These are phyloP conservation scores for Toxotes chatareus DNA, from an alignment of 2,113 vertebrate species.

Conservation along the genomic window DNA sequence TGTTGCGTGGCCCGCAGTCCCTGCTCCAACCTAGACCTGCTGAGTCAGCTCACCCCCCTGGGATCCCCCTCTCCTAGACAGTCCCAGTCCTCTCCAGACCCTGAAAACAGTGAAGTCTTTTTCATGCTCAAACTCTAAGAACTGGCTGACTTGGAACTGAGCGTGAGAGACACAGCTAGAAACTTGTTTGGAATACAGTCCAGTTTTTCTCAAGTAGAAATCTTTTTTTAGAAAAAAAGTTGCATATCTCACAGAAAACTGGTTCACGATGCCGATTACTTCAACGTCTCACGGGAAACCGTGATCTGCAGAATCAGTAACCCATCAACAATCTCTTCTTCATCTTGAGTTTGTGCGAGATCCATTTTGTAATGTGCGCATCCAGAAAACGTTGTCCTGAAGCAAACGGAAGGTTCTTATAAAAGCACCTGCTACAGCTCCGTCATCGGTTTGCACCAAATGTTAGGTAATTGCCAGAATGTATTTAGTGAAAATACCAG, in stretches of 20 bases:
- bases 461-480: constrained; percentile 55
- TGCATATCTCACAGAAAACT: constrained; percentile 31
- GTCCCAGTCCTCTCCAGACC: constrained; percentile 61
- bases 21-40: constrained; percentile 81
- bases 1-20: constrained; percentile 86
- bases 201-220: constrained; percentile 32
- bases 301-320: constrained; percentile 9
- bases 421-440: constrained; percentile 29
- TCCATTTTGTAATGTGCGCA: constrained; percentile 22
- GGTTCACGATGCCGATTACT: constrained; percentile 32
- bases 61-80: constrained; percentile 63
- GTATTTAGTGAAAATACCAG: constrained; percentile 45
- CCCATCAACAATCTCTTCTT: neutral
- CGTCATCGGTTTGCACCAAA: constrained; percentile 50
- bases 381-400: constrained; percentile 10
- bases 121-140: constrained; percentile 87
- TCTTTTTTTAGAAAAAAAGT: constrained; percentile 32
- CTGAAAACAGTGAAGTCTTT: constrained; percentile 83
- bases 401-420: neutral
- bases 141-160: constrained; percentile 55
- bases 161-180: constrained; percentile 47
- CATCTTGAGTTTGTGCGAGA: constrained; percentile 13
- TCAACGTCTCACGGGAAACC: constrained; percentile 8
- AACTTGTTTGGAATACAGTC: constrained; percentile 29
- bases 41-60: constrained; percentile 71